phyloP scores from a whole-genome alignment of 2,797 vertebrate genomes.

The Amniataba percoides region DNA sequence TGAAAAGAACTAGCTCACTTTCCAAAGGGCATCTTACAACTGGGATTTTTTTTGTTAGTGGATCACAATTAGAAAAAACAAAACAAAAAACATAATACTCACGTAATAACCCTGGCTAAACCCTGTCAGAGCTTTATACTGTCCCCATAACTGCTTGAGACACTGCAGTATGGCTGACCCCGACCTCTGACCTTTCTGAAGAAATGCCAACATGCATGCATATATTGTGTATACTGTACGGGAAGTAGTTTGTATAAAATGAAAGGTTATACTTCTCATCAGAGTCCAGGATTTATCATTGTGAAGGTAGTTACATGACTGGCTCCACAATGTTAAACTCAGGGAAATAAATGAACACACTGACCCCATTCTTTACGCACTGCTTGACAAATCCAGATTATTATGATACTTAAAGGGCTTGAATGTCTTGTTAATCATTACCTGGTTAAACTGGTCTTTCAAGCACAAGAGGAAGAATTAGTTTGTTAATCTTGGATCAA shows the following conservation, averaged over 20 bases:
- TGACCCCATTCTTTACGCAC: not conserved
- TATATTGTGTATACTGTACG: not conserved
- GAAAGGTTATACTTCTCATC: not conserved
- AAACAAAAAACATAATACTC: slow-evolving; percentile 13
- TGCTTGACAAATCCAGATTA: not conserved
- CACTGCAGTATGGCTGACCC: not conserved
- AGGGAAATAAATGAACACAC: not conserved
- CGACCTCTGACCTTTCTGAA: slow-evolving; percentile 23
- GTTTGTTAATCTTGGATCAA: slow-evolving; percentile 11
- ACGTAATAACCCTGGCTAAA: not conserved
- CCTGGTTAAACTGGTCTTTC: not conserved
- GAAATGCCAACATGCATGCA: not conserved
- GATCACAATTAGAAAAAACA: slow-evolving; percentile 18
- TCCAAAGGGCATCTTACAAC: slow-evolving; percentile 36
- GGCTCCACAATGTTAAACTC: not conserved
- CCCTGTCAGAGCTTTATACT: not conserved
- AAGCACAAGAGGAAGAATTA: slow-evolving; percentile 1
- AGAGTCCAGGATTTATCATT: not conserved
- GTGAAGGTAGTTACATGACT: not conserved
- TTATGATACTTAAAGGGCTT: not conserved
- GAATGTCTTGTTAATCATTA: slow-evolving; percentile 7
- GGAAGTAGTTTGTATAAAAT: not conserved
- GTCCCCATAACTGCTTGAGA: not conserved
- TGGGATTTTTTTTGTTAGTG: slow-evolving; percentile 19
- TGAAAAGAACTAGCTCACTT: slow-evolving; percentile 37